Base-by-base conservation (phyloP, 2,888 invertebrate genomes). In the Microdon myrmicae region DNA sequence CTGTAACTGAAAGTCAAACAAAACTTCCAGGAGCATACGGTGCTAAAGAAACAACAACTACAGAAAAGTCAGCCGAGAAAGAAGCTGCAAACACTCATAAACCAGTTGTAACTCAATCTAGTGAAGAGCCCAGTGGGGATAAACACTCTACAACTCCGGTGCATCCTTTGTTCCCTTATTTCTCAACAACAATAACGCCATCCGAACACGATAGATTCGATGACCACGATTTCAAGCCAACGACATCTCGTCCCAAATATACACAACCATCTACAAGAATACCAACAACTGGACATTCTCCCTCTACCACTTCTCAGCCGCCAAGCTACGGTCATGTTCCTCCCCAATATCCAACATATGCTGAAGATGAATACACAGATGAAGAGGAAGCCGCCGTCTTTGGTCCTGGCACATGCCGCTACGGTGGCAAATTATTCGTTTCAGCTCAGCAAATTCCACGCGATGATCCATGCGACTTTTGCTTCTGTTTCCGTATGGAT, bases 401-500 rank as follows among this genome's bases (percentile, higher is more conserved):
- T 71, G 92, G 93, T 20, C 93, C 93, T 9, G 94, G 94, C 69
- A 94, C 94, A 38, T 95, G 95, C 74, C 85, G 94, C 71, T 95
- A 94, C 72, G 92, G 93, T 53, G 94, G 94, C 71, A 93, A 93
- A 81, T 88, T 94, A 35, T 95, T 93, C 78, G 92, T 94, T 28
- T 94, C 94, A 2, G 95, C 95, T 1, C 94, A 95, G 81, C 95
- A 96, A 82, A 94, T 96, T 73, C 94, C 94, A 26, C 84, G 95
- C 71, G 93, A 94, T 71, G 94, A 96, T 82, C 94, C 95, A 14
- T 96, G 95, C 78, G 94, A 95, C 77, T 96, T 95, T 83, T 96
- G 95, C 81, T 95, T 96, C 88, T 96, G 95, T 83, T 96, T 95
- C 84, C 86, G 95, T 79, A 93, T 94, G 77, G 94, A 95, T 75